Conservation (phyloP, 2,888 invertebrate genomes). For the Drepana falcataria region DNA sequence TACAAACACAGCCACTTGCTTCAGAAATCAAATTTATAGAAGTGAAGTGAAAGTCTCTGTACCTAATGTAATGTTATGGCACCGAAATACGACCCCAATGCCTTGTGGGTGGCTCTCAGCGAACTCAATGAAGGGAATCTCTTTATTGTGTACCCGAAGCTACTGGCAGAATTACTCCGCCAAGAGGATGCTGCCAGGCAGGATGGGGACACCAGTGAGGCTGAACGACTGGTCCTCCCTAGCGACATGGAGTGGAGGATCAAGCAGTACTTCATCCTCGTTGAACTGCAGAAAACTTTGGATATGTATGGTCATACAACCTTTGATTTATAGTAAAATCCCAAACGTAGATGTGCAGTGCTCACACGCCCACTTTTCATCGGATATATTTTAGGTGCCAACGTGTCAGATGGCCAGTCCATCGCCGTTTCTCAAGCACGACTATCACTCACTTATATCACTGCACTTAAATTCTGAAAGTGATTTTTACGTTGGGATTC, state of each 20-base stretch:
- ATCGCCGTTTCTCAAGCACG: too few species aligned
- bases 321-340: background rate
- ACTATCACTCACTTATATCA: too few species aligned
- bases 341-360: too few species aligned
- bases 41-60: too few species aligned
- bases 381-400: too few species aligned
- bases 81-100: slow-evolving; percentile 54
- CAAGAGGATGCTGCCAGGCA: slow-evolving; percentile 66
- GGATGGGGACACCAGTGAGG: slow-evolving; percentile 62
- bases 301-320: slow-evolving; percentile 39
- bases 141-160: slow-evolving; percentile 82
- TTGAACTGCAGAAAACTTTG: slow-evolving; percentile 80
- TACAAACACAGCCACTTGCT: slow-evolving; percentile 6
- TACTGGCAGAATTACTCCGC: slow-evolving; percentile 80
- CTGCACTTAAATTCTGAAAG: too few species aligned
- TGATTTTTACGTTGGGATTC: too few species aligned
- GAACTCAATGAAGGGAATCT: slow-evolving; percentile 78
- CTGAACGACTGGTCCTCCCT: slow-evolving; percentile 80
- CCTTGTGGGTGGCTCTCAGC: slow-evolving; percentile 77
- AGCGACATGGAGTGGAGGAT: slow-evolving; percentile 84
- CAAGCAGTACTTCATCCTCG: slow-evolving; percentile 82
- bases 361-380: too few species aligned
- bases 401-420: too few species aligned
- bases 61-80: slow-evolving; percentile 32
- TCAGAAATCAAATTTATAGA: background rate